Conservation (phyloP, 2,797 vertebrate genomes). For the Meriones psammophilus region DNA sequence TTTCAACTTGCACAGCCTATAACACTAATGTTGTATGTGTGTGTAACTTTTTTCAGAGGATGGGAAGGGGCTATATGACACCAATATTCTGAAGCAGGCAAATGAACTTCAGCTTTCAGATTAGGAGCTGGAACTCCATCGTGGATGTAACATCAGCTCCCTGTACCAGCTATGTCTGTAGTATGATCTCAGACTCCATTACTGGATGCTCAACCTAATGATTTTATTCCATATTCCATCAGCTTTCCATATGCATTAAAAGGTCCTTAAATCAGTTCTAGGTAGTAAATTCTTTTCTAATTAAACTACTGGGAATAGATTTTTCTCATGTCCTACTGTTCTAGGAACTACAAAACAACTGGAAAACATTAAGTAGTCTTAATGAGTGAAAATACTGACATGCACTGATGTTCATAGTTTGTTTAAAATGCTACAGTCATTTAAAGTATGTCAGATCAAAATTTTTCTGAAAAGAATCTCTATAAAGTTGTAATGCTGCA, state of each 20-base stretch:
- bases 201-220: neutral
- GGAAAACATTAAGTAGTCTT: neutral
- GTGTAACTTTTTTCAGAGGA: neutral
- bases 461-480: neutral
- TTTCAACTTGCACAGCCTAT: too few species aligned
- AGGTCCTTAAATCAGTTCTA: neutral
- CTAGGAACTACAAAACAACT: neutral
- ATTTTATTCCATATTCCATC: neutral
- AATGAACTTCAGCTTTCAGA: neutral
- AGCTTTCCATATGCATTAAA: neutral
- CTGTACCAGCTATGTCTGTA: neutral
- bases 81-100: neutral
- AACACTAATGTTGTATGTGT: too few species aligned
- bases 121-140: rapidly evolving
- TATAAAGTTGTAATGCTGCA: neutral
- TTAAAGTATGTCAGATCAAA: neutral
- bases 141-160: rapidly evolving
- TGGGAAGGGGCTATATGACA: neutral
- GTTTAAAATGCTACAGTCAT: slow-evolving; percentile 2
- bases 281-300: neutral
- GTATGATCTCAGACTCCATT: neutral
- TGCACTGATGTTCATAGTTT: slow-evolving; percentile 18
- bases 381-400: neutral
- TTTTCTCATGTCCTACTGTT: neutral
- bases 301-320: neutral